These are phyloP conservation scores for Drosophila formosana DNA, from an alignment of 2,888 invertebrate species.

Conservation along the genomic window DNA sequence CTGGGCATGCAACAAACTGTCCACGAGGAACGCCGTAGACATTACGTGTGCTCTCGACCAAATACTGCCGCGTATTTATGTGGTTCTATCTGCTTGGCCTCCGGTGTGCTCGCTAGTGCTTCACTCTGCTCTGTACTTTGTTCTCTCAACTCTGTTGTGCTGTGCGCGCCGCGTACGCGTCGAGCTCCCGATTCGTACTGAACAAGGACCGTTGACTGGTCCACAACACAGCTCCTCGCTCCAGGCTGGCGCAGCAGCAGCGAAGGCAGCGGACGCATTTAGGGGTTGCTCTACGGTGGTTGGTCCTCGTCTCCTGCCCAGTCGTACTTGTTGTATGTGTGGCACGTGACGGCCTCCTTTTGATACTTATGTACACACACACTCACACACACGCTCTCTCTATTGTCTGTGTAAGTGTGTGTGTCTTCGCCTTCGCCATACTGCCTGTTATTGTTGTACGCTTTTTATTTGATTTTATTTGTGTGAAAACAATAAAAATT, in stretches of 20 bases:
- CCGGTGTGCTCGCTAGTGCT: constrained; percentile 29
- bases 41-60: constrained; percentile 61
- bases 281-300: constrained; percentile 84
- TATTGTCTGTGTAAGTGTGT: constrained; percentile 43
- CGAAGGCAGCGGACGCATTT: constrained; percentile 33
- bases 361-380: constrained; percentile 11
- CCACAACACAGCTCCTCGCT: constrained; percentile 21
- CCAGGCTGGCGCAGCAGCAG: constrained; percentile 38
- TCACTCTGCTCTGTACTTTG: background rate
- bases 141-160: background rate
- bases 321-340: constrained; percentile 61
- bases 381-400: background rate
- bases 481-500: constrained; percentile 83
- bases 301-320: constrained; percentile 84
- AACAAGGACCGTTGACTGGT: constrained; percentile 33
- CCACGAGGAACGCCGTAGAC: constrained; percentile 85
- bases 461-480: constrained; percentile 83
- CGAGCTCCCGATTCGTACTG: constrained; percentile 77
- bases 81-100: constrained; percentile 40
- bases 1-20: constrained; percentile 84
- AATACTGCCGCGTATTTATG: background rate
- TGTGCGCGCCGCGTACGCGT: constrained; percentile 70
- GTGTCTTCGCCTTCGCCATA: constrained; percentile 47
- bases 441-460: constrained; percentile 69
- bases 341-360: constrained; percentile 66